These are phyloP conservation scores for Antennarius striatus DNA, from an alignment of 2,113 vertebrate genomes.

Conservation along the genomic window DNA sequence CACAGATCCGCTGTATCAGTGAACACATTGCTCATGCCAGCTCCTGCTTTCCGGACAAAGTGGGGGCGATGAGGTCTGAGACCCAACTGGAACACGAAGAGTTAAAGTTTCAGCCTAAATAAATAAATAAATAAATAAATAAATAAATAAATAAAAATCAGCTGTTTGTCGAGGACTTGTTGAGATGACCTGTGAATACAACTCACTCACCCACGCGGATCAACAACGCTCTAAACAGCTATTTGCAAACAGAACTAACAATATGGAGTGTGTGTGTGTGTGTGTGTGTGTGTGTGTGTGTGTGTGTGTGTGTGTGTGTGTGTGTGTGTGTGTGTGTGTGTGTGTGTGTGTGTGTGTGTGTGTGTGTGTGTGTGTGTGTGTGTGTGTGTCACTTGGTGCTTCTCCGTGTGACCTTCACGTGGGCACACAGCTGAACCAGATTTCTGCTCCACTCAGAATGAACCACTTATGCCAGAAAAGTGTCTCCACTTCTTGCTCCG, in stretches of 20 bases:
- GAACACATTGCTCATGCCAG: constrained; percentile 2
- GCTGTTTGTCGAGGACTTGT: too few species aligned
- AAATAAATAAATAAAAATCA: too few species aligned
- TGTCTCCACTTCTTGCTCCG: constrained; percentile 10
- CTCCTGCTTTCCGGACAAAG: constrained; percentile 17
- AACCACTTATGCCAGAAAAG: constrained; percentile 4
- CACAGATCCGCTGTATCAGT: not conserved
- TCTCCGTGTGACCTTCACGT: constrained; percentile 40
- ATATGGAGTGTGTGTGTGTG: not conserved
- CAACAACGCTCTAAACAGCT: constrained; percentile 12
- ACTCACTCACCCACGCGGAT: not conserved
- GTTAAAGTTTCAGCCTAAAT: too few species aligned
- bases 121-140: too few species aligned
- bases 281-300: constrained; percentile 13
- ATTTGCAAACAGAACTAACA: constrained; percentile 16
- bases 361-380: not conserved
- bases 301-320: constrained; percentile 15
- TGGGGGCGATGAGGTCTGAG: constrained; percentile 11
- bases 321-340: constrained; percentile 15
- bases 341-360: not conserved
- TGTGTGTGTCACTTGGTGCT: constrained; percentile 16
- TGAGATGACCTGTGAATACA: too few species aligned
- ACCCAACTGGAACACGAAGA: too few species aligned
- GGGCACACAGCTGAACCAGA: constrained; percentile 16
- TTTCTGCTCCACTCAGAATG: constrained; percentile 30